Conservation (phyloP, 2,888 invertebrate species). For the Trissoscelio sp. region DNA sequence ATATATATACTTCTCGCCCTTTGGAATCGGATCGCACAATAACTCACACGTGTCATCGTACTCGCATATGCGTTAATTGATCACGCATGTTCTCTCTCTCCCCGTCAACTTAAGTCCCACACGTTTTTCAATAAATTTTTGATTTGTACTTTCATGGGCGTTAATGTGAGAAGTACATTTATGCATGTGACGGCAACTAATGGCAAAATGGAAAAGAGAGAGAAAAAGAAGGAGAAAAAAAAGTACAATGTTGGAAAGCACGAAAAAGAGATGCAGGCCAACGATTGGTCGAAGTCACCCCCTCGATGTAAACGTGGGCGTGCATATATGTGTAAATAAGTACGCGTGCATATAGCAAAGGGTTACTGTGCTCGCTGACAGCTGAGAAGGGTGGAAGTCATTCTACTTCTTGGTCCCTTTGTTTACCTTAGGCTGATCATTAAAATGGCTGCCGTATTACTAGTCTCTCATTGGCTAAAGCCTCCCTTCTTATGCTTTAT, state of each 20-base stretch:
- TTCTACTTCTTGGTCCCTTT: conserved; percentile 76
- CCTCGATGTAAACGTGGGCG: conserved; percentile 80
- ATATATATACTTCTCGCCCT: conserved; percentile 51
- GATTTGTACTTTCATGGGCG: conserved; percentile 60
- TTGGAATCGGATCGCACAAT: conserved; percentile 65
- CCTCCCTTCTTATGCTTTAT: conserved; percentile 73
- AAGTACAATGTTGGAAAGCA: conserved; percentile 62
- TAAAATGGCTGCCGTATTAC: conserved; percentile 83
- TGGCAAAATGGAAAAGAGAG: conserved; percentile 51
- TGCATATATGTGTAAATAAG: conserved; percentile 75
- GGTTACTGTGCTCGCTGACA: conserved; percentile 64
- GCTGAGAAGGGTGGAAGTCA: conserved; percentile 69
- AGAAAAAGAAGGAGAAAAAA: conserved; percentile 52
- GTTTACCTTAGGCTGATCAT: conserved; percentile 83
- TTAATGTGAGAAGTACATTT: conserved; percentile 66
- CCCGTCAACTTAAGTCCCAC: conserved; percentile 45
- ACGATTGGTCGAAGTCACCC: conserved; percentile 80
- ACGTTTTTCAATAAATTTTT: conserved; percentile 59
- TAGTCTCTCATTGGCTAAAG: conserved; percentile 80
- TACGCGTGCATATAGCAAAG: conserved; percentile 68
- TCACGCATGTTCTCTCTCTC: conserved; percentile 54
- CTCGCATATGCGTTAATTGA: conserved; percentile 66
- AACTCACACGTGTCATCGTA: conserved; percentile 67
- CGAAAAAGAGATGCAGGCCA: conserved; percentile 76
- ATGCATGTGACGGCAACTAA: conserved; percentile 58